Conservation (phyloP, 1,140 invertebrate genomes). For the Arctopsyche grandis region DNA sequence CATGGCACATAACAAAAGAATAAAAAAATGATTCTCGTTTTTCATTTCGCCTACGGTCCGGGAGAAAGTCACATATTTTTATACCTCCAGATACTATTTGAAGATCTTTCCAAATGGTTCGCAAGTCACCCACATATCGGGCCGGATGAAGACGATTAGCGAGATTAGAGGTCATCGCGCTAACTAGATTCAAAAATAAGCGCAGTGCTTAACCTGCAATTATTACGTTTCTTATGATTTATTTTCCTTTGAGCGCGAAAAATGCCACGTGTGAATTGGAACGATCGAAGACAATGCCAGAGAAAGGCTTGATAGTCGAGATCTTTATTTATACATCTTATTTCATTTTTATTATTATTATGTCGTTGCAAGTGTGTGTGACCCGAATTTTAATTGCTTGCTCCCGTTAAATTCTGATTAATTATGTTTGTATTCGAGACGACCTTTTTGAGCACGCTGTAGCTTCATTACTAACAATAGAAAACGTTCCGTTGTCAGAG, state of each 20-base stretch:
- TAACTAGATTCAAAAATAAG: slow-evolving; percentile 30
- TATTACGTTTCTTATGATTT: slow-evolving; percentile 46
- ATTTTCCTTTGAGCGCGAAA: slow-evolving; percentile 38
- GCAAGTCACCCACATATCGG: not conserved
- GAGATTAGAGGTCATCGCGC: slow-evolving; percentile 29
- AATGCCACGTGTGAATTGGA: slow-evolving; percentile 42
- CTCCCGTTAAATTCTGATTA: too few species aligned
- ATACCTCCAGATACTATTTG: not conserved
- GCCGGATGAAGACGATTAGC: slow-evolving; percentile 26
- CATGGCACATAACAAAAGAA: not conserved
- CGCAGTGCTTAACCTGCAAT: slow-evolving; percentile 21
- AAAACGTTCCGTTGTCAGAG: too few species aligned
- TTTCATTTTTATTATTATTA: slow-evolving; percentile 14
- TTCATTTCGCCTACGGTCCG: slow-evolving; percentile 19
- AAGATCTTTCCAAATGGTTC: not conserved
- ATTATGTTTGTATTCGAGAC: too few species aligned
- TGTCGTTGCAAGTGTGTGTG: not conserved
- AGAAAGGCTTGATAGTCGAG: slow-evolving; percentile 33
- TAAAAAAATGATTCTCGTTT: slow-evolving; percentile 16
- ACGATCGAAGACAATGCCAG: slow-evolving; percentile 37
- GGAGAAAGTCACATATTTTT: slow-evolving; percentile 16
- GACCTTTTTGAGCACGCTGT: too few species aligned
- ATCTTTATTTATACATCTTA: not conserved
- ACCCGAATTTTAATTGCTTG: not conserved
- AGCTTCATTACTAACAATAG: too few species aligned